These are phyloP conservation scores for Drosophila arawakana DNA, from an alignment of 1,140 invertebrate species.

Conservation along the genomic window DNA sequence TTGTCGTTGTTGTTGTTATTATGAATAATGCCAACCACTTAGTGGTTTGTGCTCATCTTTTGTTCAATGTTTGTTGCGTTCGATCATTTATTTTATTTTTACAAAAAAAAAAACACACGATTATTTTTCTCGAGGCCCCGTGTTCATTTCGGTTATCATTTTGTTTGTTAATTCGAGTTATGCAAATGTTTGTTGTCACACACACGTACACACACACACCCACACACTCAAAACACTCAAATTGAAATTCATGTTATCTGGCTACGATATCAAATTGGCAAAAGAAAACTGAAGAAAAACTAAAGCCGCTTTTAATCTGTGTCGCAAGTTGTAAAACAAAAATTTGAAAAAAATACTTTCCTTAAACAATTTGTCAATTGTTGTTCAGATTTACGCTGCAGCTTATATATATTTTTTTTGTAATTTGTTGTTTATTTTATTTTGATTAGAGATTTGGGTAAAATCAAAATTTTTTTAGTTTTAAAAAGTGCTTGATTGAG, in stretches of 20 bases:
- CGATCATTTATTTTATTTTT: constrained; percentile 34
- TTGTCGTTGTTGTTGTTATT: constrained; percentile 51
- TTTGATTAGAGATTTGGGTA: constrained; percentile 28
- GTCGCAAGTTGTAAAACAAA: constrained; percentile 29
- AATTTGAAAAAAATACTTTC: constrained; percentile 57
- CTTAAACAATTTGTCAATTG: constrained; percentile 66
- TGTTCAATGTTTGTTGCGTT: constrained; percentile 76
- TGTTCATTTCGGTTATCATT: constrained; percentile 62
- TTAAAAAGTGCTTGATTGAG: constrained; percentile 50
- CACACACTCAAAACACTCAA: constrained; percentile 22
- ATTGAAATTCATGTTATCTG: constrained; percentile 31
- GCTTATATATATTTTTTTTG: constrained; percentile 42
- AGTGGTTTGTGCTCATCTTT: constrained; percentile 45
- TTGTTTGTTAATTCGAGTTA: constrained; percentile 73
- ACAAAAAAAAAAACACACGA: background rate
- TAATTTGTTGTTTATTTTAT: constrained; percentile 5
- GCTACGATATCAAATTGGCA: constrained; percentile 10
- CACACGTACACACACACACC: constrained; percentile 45
- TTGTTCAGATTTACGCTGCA: constrained; percentile 66
- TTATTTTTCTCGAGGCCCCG: constrained; percentile 50
- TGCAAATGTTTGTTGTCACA: constrained; percentile 69
- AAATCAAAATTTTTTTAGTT: constrained; percentile 62
- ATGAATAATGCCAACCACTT: constrained; percentile 12
- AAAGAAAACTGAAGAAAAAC: background rate
- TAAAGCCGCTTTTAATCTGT: constrained; percentile 31